Conservation (phyloP, 2,888 invertebrate genomes). For the Nomada goodeniana region DNA sequence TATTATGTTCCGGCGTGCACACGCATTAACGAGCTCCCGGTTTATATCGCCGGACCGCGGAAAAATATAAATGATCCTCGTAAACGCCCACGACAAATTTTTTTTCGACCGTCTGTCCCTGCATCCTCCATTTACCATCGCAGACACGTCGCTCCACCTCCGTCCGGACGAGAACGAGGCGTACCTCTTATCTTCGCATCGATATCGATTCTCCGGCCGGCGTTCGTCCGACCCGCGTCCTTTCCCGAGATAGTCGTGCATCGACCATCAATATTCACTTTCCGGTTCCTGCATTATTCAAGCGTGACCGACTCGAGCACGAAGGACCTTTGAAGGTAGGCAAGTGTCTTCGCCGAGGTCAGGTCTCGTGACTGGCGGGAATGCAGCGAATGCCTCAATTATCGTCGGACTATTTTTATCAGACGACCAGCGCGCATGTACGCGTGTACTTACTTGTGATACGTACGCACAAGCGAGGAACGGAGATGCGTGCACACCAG, state of each 20-base stretch:
- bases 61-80: slow-evolving; percentile 53
- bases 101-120: slow-evolving; percentile 17
- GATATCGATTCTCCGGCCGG: slow-evolving; percentile 27
- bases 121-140: not conserved
- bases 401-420: slow-evolving; percentile 10
- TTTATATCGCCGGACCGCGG: slow-evolving; percentile 39
- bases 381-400: slow-evolving; percentile 39
- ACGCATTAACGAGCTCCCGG: slow-evolving; percentile 79
- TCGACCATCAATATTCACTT: slow-evolving; percentile 64
- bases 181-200: slow-evolving; percentile 45
- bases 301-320: slow-evolving; percentile 23
- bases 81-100: slow-evolving; percentile 62
- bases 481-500: too few species aligned
- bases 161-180: not conserved
- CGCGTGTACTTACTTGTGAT: too few species aligned
- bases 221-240: slow-evolving; percentile 31
- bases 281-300: slow-evolving; percentile 68
- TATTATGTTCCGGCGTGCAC: slow-evolving; percentile 77
- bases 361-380: not conserved
- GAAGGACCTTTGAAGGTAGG: slow-evolving; percentile 52
- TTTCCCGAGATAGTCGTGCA: slow-evolving; percentile 39
- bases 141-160: slow-evolving; percentile 1
- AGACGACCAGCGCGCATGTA: too few species aligned
- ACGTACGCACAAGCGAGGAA: too few species aligned
- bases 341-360: slow-evolving; percentile 51